Percentiles rank a stretch among this genome's conserved stretches.
Conservation (phyloP, 2,888 invertebrate genomes). For the Villa cingulata region DNA sequence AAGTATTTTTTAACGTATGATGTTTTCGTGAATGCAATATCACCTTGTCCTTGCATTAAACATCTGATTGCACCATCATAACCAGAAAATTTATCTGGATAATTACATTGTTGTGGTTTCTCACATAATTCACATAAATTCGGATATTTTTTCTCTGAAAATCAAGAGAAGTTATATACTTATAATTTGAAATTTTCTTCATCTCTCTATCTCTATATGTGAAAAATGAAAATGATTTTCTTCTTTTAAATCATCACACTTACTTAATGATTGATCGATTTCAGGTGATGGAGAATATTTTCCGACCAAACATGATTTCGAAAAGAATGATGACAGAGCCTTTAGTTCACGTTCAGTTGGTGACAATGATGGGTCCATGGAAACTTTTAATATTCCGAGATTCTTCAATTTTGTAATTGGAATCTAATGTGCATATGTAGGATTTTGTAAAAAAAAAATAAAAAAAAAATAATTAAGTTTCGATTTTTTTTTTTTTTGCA, state of each 20-base stretch:
- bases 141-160: conserved; percentile 56
- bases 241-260: no score
- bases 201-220: neutral
- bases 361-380: conserved; percentile 28
- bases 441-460: no score
- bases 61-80: conserved; percentile 78
- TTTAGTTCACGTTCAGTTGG: conserved; percentile 64
- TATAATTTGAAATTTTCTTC: neutral
- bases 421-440: conserved; percentile 34
- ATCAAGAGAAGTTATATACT: conserved; percentile 13
- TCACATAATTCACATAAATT: conserved; percentile 67
- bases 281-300: conserved; percentile 63
- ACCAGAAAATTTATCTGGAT: conserved; percentile 72
- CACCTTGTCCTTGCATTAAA: conserved; percentile 64
- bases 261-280: conserved; percentile 57
- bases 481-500: no score
- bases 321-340: conserved; percentile 66
- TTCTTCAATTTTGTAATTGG: conserved; percentile 65
- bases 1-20: conserved; percentile 68
- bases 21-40: conserved; percentile 77
- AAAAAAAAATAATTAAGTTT: no score
- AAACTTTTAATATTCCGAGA: conserved; percentile 37
- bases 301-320: conserved; percentile 74
- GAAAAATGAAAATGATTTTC: conserved; percentile 2
- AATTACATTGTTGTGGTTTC: conserved; percentile 59